These are phyloP conservation scores for Pachyseris speciosa DNA, from an alignment of 64 coral and sea anemone species.

Conservation along the genomic window DNA sequence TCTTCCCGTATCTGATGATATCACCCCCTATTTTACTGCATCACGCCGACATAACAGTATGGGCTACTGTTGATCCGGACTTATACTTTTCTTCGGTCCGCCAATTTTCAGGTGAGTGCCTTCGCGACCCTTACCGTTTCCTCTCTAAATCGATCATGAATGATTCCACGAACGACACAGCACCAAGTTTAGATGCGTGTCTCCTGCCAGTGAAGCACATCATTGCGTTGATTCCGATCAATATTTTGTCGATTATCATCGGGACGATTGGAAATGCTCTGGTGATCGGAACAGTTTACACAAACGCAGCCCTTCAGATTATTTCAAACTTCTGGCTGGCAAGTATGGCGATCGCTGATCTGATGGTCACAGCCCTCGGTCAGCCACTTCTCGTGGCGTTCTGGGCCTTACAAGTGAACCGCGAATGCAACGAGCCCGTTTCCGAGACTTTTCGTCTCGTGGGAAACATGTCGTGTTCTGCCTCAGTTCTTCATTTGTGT, in stretches of 20 bases:
- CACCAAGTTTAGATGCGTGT: neutral
- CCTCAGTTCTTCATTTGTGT: constrained; percentile 82
- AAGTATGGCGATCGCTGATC: constrained; percentile 79
- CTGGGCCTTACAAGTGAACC: constrained; percentile 25
- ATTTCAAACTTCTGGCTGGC: constrained; percentile 82
- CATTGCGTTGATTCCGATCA: constrained; percentile 12
- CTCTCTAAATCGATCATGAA: neutral
- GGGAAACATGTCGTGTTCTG: constrained; percentile 82
- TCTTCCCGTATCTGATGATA: no score
- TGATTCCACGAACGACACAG: neutral
- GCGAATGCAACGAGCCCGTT: constrained; percentile 34
- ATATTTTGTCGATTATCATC: constrained; percentile 41
- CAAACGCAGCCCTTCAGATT: constrained; percentile 73
- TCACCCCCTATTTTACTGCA: no score
- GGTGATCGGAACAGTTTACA: constrained; percentile 89
- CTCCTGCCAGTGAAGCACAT: neutral
- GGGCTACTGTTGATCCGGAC: no score
- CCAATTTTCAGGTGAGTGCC: no score
- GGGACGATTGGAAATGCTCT: constrained; percentile 79
- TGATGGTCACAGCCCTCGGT: constrained; percentile 71
- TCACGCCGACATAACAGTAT: no score
- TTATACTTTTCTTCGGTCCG: no score
- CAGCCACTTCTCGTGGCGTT: constrained; percentile 82
- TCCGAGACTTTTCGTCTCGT: constrained; percentile 76
- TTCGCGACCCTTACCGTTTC: no score